phyloP scores from a whole-genome alignment of 2,113 vertebrate genomes.

The Microcebus tavaratra region DNA sequence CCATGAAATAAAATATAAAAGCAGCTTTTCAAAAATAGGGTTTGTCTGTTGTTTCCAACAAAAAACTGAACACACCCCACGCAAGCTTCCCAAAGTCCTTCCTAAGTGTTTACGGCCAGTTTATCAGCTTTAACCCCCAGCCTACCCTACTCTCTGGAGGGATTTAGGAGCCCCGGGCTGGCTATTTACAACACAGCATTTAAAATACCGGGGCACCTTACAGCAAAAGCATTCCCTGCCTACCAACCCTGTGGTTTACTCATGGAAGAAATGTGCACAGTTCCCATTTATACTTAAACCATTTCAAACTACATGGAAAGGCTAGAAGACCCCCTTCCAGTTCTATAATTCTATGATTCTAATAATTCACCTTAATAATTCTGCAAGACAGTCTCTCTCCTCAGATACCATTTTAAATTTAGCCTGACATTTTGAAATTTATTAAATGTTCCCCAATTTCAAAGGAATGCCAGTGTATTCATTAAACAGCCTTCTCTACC shows the following conservation, averaged over 20 bases:
- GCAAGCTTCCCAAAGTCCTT: background rate
- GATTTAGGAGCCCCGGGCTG: background rate
- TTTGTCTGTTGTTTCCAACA: constrained; percentile 24
- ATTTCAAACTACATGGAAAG: background rate
- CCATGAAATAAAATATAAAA: constrained; percentile 38
- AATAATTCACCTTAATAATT: background rate
- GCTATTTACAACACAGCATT: constrained; percentile 60
- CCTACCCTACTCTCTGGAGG: background rate
- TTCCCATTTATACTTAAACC: constrained; percentile 18
- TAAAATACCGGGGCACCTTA: constrained; percentile 63
- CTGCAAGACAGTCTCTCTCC: background rate
- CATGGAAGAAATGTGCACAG: constrained; percentile 1
- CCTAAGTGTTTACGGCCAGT: background rate
- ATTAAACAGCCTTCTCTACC: background rate
- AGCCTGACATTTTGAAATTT: constrained; percentile 36
- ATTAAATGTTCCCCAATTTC: constrained; percentile 30
- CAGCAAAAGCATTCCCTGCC: constrained; percentile 56
- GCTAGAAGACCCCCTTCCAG: background rate
- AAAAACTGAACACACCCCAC: background rate
- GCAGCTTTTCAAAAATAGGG: constrained; percentile 3
- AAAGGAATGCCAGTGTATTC: background rate
- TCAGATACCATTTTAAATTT: background rate
- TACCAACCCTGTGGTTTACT: constrained; percentile 40
- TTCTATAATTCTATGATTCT: background rate
- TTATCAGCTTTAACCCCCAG: background rate